Evolutionary conservation across 1,140 invertebrate species (phyloP), one percentile per base, ranked within the genome.

Genomic region (Drosophila orena): DNA sequence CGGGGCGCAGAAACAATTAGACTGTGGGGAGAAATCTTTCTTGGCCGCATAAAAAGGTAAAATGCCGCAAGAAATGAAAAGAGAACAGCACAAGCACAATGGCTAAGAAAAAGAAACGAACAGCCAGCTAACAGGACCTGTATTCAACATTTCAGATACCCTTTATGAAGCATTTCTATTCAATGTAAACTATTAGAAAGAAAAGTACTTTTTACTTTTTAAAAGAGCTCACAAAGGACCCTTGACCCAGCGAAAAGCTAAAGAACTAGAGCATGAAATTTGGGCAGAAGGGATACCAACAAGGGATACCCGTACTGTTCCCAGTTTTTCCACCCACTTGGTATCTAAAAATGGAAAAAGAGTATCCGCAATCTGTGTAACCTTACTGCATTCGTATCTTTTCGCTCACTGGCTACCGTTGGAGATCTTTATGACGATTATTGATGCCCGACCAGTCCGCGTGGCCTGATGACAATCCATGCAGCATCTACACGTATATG

Each of bases 401-500:
- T 37, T n/a, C n/a, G 3, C 34, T 12, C 40, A 27, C 40, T 49
- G 56, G 83, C 83, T 86, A 89, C 84, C 70, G 83, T 83, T 89
- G 72, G 42, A 66, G 72, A 81, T 90, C 77, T 86, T 91, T 86
- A 81, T 74, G 61, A 74, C 66, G 73, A 84, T 90, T 90, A 90
- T 91, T 90, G 81, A 88, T 90, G 88, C 64, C 22, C 57, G 52
- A 59, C 50, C 35, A 56, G 55, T 35, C 43, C 34, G 47, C 53
- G 30, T 69, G 70, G 47, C 68, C 66, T 83, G 77, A 88, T 86
- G 86, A 86, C 81, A 90, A 80, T 81, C 64, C 76, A 64, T 44
- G 60, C 53, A 55, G 40, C n/a, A 64, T 37, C 11, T 5, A 37
- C 4, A 37, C 5, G 14, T 14, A 35, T n/a, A n/a, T n/a, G n/a